A percentile compares a stretch with the other conserved stretches of the same genome.
phyloP scores from a whole-genome alignment of 2,113 vertebrate species.

The Pedionomus torquatus region DNA sequence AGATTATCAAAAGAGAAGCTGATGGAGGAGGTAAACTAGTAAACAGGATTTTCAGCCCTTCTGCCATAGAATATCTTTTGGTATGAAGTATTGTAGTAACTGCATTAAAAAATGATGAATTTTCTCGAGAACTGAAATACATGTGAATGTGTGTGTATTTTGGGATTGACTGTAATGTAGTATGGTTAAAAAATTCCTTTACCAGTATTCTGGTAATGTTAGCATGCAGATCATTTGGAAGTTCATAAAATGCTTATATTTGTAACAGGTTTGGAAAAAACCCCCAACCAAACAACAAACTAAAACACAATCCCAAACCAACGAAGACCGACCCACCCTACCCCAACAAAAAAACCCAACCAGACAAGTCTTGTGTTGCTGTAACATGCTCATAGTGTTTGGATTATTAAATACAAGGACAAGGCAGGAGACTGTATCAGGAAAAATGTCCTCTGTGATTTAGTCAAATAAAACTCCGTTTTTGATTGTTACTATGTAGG shows the following conservation, averaged over 20 bases:
- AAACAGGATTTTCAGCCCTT: not conserved
- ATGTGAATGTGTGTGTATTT: not conserved
- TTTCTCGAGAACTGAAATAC: not conserved
- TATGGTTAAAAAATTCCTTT: not conserved
- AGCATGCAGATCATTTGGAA: not conserved
- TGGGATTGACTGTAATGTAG: not conserved
- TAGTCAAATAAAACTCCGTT: not conserved
- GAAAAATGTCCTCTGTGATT: not conserved
- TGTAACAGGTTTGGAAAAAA: not conserved
- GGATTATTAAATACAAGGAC: not conserved
- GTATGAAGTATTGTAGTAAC: not conserved
- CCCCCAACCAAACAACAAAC: too few relatives aligned
- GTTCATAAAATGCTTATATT: not conserved
- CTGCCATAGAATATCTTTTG: not conserved
- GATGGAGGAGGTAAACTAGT: not conserved
- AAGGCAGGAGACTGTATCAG: not conserved
- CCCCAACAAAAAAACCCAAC: not conserved
- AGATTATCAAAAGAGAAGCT: not conserved
- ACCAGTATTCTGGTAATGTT: not conserved
- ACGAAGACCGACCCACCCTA: not conserved
- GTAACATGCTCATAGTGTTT: not conserved
- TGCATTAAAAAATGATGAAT: not conserved
- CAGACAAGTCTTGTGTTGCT: not conserved
- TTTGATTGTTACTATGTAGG: not conserved
- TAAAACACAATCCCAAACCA: not conserved